Conservation (phyloP, 53 echinoderm and acorn worm genomes). For the Holothuria leucospilota region DNA sequence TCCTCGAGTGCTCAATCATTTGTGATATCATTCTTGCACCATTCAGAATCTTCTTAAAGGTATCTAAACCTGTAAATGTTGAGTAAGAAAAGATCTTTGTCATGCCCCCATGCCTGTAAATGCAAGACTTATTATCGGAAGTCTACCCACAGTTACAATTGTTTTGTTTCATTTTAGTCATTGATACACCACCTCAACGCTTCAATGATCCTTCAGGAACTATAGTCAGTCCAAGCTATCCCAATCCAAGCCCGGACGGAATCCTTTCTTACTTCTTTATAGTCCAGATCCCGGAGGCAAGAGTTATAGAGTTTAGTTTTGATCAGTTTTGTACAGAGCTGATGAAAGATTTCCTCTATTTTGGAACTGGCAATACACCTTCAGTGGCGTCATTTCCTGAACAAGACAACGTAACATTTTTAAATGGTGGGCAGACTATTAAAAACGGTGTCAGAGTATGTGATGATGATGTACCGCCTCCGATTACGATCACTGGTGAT, state of each 20-base stretch:
- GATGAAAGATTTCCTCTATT: background rate
- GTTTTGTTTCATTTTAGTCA: no score
- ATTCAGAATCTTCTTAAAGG: no score
- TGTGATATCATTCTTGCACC: no score
- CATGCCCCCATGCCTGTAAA: no score
- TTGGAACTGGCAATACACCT: background rate
- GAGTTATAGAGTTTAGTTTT: background rate
- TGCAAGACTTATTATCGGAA: no score
- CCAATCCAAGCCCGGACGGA: constrained; percentile 3
- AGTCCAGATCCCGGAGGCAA: constrained; percentile 20
- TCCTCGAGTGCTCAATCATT: no score
- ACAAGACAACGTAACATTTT: background rate
- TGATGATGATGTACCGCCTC: background rate
- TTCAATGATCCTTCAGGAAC: background rate
- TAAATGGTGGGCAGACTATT: no score
- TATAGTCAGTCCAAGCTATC: background rate
- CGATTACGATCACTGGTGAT: background rate
- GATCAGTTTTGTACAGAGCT: background rate
- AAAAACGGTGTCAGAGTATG: no score
- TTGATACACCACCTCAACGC: no score
- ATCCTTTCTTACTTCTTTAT: background rate
- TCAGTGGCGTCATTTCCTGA: background rate
- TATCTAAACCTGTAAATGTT: no score
- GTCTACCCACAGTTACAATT: no score
- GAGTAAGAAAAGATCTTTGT: no score